Conservation (phyloP, 2,888 invertebrate genomes). For the Temnothorax unifasciatus region DNA sequence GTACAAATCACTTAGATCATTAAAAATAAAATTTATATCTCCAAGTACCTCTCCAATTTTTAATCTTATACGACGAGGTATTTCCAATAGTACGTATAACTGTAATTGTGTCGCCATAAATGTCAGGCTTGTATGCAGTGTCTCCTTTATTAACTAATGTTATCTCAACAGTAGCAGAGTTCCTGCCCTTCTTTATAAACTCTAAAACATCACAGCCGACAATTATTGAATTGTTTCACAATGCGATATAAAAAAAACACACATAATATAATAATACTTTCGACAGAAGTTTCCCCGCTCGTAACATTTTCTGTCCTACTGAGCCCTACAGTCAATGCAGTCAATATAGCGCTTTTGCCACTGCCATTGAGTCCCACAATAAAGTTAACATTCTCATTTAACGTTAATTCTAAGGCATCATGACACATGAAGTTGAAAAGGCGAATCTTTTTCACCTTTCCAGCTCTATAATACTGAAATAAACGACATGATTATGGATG, state of each 20-base stretch:
- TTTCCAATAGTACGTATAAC: conserved; percentile 88
- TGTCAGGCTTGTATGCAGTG: conserved; percentile 90
- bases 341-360: conserved; percentile 98
- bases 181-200: conserved; percentile 93
- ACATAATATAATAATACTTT: conserved; percentile 87
- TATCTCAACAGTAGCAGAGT: conserved; percentile 91
- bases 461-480: conserved; percentile 83
- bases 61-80: conserved; percentile 90
- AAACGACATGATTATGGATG: neutral
- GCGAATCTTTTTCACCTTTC: conserved; percentile 88
- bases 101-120: conserved; percentile 88
- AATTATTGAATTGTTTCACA: neutral
- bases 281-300: conserved; percentile 91
- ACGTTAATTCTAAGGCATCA: conserved; percentile 90
- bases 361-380: conserved; percentile 95
- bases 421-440: conserved; percentile 98
- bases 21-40: conserved; percentile 27
- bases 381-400: conserved; percentile 94
- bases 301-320: conserved; percentile 94
- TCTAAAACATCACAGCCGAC: conserved; percentile 84
- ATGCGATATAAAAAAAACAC: neutral
- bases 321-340: conserved; percentile 94
- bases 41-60: conserved; percentile 88
- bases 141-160: conserved; percentile 91
- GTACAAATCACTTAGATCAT: conserved; percentile 30